Evolutionary conservation across 2,888 invertebrate species (phyloP).

Genomic region (Drosophila picticornis): DNA sequence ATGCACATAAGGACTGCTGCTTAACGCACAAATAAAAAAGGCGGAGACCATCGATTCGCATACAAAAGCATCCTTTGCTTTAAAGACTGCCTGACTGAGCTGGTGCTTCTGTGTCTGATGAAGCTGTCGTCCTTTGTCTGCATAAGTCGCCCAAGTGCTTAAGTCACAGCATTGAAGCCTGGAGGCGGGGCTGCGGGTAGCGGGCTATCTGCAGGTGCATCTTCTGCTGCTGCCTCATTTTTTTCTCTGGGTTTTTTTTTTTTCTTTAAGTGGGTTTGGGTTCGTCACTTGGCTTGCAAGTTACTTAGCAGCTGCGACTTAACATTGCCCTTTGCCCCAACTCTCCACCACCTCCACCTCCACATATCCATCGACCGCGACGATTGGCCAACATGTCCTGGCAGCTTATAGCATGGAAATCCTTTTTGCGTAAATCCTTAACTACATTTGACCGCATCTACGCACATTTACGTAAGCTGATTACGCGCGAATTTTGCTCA

Average conservation of each 20-base stretch:
- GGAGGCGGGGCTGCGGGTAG: background rate
- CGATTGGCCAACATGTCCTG: constrained; percentile 16
- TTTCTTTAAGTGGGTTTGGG: background rate
- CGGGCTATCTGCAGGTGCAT: constrained; percentile 19
- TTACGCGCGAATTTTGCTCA: constrained; percentile 55
- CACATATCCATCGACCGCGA: background rate
- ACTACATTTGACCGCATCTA: constrained; percentile 71
- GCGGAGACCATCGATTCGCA: constrained; percentile 24
- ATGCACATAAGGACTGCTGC: background rate
- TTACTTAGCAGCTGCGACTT: constrained; percentile 53
- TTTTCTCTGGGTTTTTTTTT: background rate
- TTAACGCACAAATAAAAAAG: background rate
- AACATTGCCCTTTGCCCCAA: constrained; percentile 13
- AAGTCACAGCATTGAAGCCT: background rate
- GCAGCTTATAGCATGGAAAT: constrained; percentile 61
- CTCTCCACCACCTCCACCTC: background rate
- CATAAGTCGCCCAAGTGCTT: constrained; percentile 13
- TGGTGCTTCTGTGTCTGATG: background rate
- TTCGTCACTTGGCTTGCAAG: constrained; percentile 43
- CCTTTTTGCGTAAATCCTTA: constrained; percentile 66
- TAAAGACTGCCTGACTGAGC: background rate
- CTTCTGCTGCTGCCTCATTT: constrained; percentile 11
- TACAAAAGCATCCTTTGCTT: constrained; percentile 4
- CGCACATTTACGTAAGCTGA: constrained; percentile 76
- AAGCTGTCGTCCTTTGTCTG: constrained; percentile 2